These are phyloP conservation scores for Neopipo cinnamomea DNA, from an alignment of 2,113 vertebrate species.

Conservation along the genomic window DNA sequence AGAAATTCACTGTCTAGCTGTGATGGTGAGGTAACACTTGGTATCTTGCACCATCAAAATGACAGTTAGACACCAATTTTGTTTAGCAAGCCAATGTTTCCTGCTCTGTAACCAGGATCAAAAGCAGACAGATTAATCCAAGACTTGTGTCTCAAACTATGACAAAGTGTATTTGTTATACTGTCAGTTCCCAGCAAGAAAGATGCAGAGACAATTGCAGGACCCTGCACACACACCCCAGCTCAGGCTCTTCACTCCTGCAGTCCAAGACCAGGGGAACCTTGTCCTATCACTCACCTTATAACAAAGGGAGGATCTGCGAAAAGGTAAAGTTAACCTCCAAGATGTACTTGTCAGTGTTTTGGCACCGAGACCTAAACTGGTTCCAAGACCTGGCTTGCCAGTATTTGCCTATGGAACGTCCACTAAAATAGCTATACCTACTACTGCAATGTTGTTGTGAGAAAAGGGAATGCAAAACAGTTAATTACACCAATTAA, in stretches of 20 bases:
- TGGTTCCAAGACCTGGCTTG: neutral
- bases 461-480: neutral
- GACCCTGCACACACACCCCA: neutral
- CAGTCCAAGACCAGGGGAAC: neutral
- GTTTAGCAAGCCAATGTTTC: neutral
- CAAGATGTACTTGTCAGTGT: neutral
- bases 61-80: neutral
- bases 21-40: neutral
- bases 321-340: neutral
- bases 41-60: neutral
- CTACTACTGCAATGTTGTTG: neutral
- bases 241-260: rapidly evolving
- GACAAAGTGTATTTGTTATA: neutral
- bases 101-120: neutral
- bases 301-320: neutral
- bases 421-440: neutral
- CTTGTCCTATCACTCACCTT: neutral
- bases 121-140: neutral
- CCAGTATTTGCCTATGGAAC: neutral
- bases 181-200: neutral
- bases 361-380: neutral
- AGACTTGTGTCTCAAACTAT: neutral
- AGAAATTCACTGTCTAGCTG: neutral
- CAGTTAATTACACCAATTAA: constrained; percentile 39
- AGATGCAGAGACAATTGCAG: neutral